Evolutionary conservation across 1,140 invertebrate genomes (phyloP).

Genomic region (Drosophila serrata): DNA sequence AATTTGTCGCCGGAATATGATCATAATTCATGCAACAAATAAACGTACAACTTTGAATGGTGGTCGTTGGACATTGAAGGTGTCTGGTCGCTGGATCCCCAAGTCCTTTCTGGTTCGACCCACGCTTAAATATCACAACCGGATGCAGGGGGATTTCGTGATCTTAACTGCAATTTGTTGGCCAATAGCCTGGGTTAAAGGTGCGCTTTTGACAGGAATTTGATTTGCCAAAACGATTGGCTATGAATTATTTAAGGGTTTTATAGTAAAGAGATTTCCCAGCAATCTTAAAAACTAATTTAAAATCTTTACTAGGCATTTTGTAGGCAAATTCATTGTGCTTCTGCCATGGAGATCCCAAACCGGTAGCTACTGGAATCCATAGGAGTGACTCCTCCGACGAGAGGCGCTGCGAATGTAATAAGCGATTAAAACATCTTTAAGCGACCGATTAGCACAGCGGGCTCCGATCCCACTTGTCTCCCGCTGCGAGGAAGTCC

Average conservation of each 20-base stretch:
- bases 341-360: too few species aligned
- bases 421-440: conserved; percentile 84
- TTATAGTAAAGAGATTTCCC: too few species aligned
- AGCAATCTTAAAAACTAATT: neutral
- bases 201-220: conserved; percentile 20
- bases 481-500: conserved; percentile 43
- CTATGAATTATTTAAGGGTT: neutral
- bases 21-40: conserved; percentile 85
- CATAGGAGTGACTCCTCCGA: conserved; percentile 19
- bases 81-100: conserved; percentile 12
- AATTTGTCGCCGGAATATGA: conserved; percentile 75
- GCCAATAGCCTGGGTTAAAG: neutral
- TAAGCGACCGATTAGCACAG: conserved; percentile 79
- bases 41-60: conserved; percentile 57
- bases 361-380: conserved; percentile 12
- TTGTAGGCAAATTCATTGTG: neutral
- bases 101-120: conserved; percentile 20
- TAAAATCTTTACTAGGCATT: neutral
- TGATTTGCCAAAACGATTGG: conserved; percentile 6
- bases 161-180: conserved; percentile 47
- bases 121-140: conserved; percentile 50
- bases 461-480: conserved; percentile 39
- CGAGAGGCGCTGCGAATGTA: conserved; percentile 66
- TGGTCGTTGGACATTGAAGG: conserved; percentile 22
- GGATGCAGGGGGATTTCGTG: conserved; percentile 38